Evolutionary conservation across 1,140 invertebrate genomes (phyloP).

Genomic region (Hylaeus volcanicus): DNA sequence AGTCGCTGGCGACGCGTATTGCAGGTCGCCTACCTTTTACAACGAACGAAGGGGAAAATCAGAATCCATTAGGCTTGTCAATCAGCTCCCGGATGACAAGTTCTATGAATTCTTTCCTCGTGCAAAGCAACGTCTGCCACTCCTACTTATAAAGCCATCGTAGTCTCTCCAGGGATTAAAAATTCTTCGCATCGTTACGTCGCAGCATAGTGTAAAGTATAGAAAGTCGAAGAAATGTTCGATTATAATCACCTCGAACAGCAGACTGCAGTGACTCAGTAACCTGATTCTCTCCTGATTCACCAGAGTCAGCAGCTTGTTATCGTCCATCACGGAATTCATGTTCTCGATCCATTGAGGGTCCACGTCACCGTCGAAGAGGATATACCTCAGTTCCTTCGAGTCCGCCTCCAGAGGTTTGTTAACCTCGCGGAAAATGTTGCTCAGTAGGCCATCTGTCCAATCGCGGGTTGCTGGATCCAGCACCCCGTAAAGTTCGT

Average conservation of each 20-base stretch:
- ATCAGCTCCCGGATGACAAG: neutral
- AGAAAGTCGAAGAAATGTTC: too few relatives aligned
- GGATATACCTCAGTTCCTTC: slow-evolving; percentile 89
- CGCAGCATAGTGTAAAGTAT: too few relatives aligned
- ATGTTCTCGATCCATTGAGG: slow-evolving; percentile 97
- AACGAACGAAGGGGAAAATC: slow-evolving; percentile 4
- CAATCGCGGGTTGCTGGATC: slow-evolving; percentile 93
- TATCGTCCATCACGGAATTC: slow-evolving; percentile 98
- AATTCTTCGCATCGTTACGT: too few relatives aligned
- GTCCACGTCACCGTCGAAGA: slow-evolving; percentile 97
- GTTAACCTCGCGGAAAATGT: slow-evolving; percentile 95
- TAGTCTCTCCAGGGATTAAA: too few relatives aligned
- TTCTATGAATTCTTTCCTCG: neutral
- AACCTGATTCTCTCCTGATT: slow-evolving; percentile 94
- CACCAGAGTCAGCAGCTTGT: slow-evolving; percentile 92
- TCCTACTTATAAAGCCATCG: too few relatives aligned
- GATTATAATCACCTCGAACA: slow-evolving; percentile 88
- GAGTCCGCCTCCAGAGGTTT: slow-evolving; percentile 84
- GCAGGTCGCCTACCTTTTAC: slow-evolving; percentile 88
- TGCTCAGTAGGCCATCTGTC: slow-evolving; percentile 94
- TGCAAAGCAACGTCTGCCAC: neutral
- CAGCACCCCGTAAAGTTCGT: slow-evolving; percentile 94
- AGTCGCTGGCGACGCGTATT: slow-evolving; percentile 94
- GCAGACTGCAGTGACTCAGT: slow-evolving; percentile 89
- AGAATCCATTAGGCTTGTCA: neutral